Base-by-base conservation (phyloP, 1,140 invertebrate species). In the Drosophila sucinea region DNA sequence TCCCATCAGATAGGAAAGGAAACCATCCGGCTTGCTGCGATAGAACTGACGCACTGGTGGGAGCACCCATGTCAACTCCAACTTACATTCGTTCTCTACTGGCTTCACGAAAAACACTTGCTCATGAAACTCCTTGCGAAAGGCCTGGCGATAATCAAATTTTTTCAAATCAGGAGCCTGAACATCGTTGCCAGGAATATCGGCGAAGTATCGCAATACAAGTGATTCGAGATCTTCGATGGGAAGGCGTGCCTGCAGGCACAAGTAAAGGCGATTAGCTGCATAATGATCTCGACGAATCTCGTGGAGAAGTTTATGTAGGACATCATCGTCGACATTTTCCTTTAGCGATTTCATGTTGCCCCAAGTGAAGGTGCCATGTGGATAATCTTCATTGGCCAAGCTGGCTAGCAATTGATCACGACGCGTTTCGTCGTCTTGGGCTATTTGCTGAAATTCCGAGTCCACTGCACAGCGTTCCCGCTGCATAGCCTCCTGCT, bases 401-500 rank as follows among this genome's bases (percentile, higher is more conserved):
- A 96, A 91, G 51, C 93, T 94, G 17, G 93, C 94, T 60, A 98
- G 92, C 27, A 98, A 75, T 93, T 97, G 96, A 80, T 97, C 95
- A 0, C 90, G 82, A 4, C 91, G 65, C 0, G 79, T 79, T 60
- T 91, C 92, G 29, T 92, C 90, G 30, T 91, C 90, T 25, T 90
- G 76, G 3, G 78, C 51, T 5, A 90, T 92, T 38, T 91, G 86
- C 44, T 91, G 81, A 55, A 92, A 92, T 60, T 92, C 97, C 10
- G 97, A 98, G 91, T 99, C 96, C 3, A 99, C 96, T 1, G 97
- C 96, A 92, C 98, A 96, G n/a, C 97, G 94, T 93, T 99, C 98
- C 30, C 97, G 94, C 54, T 96, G 95, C 93, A 98, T 98, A 0
- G 97, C 95, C 72, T 96, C 96, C 83, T 95, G 94, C 84, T 95